phyloP scores from a whole-genome alignment of 1,140 invertebrate genomes.

The Pogonus chalceus region DNA sequence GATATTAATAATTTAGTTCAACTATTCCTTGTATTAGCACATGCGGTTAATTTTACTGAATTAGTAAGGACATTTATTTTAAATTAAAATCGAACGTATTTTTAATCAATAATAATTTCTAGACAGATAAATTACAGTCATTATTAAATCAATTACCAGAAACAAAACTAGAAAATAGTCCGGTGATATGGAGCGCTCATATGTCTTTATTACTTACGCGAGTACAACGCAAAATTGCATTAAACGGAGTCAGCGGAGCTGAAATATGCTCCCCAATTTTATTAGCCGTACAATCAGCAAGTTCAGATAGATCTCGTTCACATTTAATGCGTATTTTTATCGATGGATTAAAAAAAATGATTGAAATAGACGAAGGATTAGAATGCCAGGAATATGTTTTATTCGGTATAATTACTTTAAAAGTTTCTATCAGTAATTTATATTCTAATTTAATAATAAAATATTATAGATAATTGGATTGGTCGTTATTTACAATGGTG shows the following conservation, averaged over 20 bases:
- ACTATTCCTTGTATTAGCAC: background rate
- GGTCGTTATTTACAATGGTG: background rate
- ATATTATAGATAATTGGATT: background rate
- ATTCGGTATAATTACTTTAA: background rate
- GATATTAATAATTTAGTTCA: background rate
- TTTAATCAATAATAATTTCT: background rate
- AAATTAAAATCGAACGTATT: background rate
- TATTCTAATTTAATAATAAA: background rate
- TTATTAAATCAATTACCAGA: background rate
- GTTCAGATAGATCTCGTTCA: background rate
- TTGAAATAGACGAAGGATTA: background rate
- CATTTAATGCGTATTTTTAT: background rate
- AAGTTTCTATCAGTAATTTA: background rate
- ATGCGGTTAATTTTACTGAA: background rate
- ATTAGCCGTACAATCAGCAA: background rate
- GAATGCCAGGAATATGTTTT: background rate
- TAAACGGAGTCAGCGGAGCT: background rate
- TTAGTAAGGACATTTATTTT: background rate
- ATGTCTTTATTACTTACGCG: background rate
- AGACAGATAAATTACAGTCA: background rate
- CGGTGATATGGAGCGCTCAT: background rate
- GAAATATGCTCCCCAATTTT: background rate
- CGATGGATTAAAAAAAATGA: background rate
- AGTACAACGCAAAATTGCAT: background rate
- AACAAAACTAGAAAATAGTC: background rate